A percentile compares a stretch with the other conserved stretches of the same genome.
phyloP scores from a whole-genome alignment of 2,797 vertebrate genomes.

The Myripristis jacobus region DNA sequence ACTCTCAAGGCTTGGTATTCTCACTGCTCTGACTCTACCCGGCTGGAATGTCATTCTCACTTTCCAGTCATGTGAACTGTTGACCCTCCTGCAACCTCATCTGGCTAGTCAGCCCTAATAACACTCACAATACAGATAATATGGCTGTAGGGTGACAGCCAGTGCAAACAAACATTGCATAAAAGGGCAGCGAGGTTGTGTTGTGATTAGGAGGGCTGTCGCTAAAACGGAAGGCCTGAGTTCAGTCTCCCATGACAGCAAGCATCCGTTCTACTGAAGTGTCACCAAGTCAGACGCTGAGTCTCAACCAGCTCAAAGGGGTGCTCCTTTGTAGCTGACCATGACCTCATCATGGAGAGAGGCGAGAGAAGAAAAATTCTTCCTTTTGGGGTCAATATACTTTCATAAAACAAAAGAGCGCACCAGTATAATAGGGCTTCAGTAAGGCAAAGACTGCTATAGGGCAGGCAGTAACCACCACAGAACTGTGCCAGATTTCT shows the following conservation, averaged over 20 bases:
- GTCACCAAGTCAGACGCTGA: not conserved
- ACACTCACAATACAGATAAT: conserved; percentile 35
- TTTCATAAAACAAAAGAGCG: no score
- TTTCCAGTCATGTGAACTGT: conserved; percentile 38
- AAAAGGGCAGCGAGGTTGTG: conserved; percentile 32
- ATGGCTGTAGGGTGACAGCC: conserved; percentile 50
- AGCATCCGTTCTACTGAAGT: conserved; percentile 2
- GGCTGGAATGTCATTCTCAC: conserved; percentile 56
- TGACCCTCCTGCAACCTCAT: conserved; percentile 32
- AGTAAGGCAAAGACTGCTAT: not conserved
- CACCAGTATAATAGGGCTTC: no score
- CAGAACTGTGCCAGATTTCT: no score
- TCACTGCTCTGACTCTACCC: conserved; percentile 40
- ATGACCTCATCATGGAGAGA: no score
- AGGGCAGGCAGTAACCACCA: no score
- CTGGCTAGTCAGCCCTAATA: conserved; percentile 30
- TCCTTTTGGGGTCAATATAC: not conserved
- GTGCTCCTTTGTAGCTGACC: not conserved
- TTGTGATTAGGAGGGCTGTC: conserved; percentile 12
- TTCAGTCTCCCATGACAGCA: conserved; percentile 9
- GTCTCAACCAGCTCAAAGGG: not conserved
- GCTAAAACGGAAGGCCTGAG: conserved; percentile 6
- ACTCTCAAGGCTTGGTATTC: conserved; percentile 25
- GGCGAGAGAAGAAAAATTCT: not conserved
- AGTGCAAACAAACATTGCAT: conserved; percentile 45